Evolutionary conservation across 1,140 invertebrate genomes (phyloP), one percentile per base, ranked within the genome.

Genomic region (Drosophila fuyamai): DNA sequence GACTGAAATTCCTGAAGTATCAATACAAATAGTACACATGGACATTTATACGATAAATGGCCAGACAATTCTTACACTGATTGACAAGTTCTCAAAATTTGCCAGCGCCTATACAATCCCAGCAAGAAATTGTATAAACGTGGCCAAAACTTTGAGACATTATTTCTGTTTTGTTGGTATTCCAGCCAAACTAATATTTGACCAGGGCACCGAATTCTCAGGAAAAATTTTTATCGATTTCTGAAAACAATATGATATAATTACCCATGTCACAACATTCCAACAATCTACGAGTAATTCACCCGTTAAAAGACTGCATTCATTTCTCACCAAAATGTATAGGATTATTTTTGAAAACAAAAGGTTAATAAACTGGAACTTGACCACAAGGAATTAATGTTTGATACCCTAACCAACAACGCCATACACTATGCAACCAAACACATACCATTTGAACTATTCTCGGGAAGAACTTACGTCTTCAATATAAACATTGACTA

Each of bases 51-150:
- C n/a, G n/a, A n/a, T n/a, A n/a, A n/a, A n/a, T n/a, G n/a, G n/a
- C n/a, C n/a, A n/a, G n/a, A n/a, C n/a, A n/a, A n/a, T n/a, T n/a
- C n/a, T n/a, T n/a, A n/a, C n/a, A n/a, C n/a, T n/a, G n/a, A n/a
- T n/a, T n/a, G n/a, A n/a, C n/a, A n/a, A n/a, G n/a, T n/a, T n/a
- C n/a, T n/a, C n/a, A n/a, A n/a, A n/a, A n/a, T n/a, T n/a, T n/a
- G n/a, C n/a, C n/a, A n/a, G n/a, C n/a, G n/a, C n/a, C n/a, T n/a
- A n/a, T n/a, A n/a, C n/a, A n/a, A n/a, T n/a, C n/a, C n/a, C n/a
- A n/a, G n/a, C n/a, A n/a, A n/a, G n/a, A n/a, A 14, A 36, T 16
- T 46, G 29, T 58, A 44, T 58, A n/a, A 58, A 58, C 29, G 38
- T 58, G 13, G 55, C 29, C 7, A 58, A 58, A 35, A 35, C 55